Evolutionary conservation across 2,888 invertebrate genomes (phyloP), one percentile per base, ranked within the genome.

Genomic region (Busseola fusca): DNA sequence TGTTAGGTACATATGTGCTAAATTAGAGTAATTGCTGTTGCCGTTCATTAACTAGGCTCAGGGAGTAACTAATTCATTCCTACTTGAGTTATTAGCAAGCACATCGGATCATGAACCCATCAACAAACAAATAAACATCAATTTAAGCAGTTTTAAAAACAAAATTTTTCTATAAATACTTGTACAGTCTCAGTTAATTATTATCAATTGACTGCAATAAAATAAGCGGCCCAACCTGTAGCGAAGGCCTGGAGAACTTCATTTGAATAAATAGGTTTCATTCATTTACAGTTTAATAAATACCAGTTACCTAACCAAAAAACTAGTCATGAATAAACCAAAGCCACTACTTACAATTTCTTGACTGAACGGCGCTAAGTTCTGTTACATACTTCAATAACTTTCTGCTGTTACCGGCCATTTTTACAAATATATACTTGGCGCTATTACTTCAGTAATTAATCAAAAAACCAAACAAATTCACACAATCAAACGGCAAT

Each of bases 311-410:
- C 91, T 91, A 91, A 91, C 89, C 87, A 88, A 84, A 74, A 83
- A 81, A 72, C 34, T 76, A 79, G 30, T 62, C 37, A 57, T 25
- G 56, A 65, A 27, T 48, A 67, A 58, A 70, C n/a, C 25, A 70
- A 67, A 58, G 69, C n/a, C 25, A 70, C n/a, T 84, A 94, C 94
- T 94, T 87, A 94, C 94, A 94, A 83, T 91, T 92, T 87, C 93
- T 92, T 60, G 88, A 76, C 50, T 83, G 86, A 72, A 84, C 72
- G 42, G 86, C 78, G 52, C 87, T 87, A 64, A 91, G 84, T 75
- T 94, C 92, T 71, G 92, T 89, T 64, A 93, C 87, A 85, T 89
- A 91, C 87, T 93, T 93, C 5, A 95, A 84, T 81, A 95, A 86
- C 74, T 90, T 91, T 73, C 88, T 93, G 42, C 91, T 87, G 78